Evolutionary conservation across 2,888 invertebrate genomes (phyloP), one percentile per base, ranked within the genome.

Genomic region (Philopedon plagiatum): DNA sequence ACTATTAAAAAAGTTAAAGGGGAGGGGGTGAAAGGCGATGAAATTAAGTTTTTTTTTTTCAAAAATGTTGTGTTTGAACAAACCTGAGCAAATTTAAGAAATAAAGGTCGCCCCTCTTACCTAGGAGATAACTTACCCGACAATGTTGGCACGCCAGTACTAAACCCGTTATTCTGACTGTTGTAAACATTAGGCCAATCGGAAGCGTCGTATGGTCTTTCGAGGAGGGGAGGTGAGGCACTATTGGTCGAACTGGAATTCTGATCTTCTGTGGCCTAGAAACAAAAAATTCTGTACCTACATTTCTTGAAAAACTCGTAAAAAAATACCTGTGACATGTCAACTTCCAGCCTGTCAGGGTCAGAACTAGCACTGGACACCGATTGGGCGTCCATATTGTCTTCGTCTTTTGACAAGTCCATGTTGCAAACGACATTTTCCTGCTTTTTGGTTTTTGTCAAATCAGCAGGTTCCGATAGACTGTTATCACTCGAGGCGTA

Each of bases 311-410:
- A 49, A 21, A 0, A 23, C 18, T 46, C 5, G 11, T 8, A 9
- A n/a, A 49, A 3, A 15, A 21, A 11, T 26, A 85, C 86, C 80
- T 86, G 86, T 34, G 87, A 86, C 83, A 91, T 91, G 83, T 92
- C 92, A 85, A 93, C 92, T 80, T 93, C 92, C 78, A 93, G 85
- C 79, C 93, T 87, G 78, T 92, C 92, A 1, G 92, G 92, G 86
- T 94, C 93, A 0, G 93, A 92, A 76, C 91, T 91, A 81, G 90
- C 91, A 83, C 92, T 92, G 83, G 90, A 91, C 76, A 90, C 82
- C 1, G 85, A 85, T 29, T 80, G 79, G 41, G 80, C 81, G 78
- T 82, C 82, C 46, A 79, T 76, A 73, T 84, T 84, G 65, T 84
- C 84, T 51, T 84, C 84, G 62, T 85, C 85, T 73, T 81, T 82